phyloP scores from a whole-genome alignment of 2,888 invertebrate genomes.

The Cantharis rufa region DNA sequence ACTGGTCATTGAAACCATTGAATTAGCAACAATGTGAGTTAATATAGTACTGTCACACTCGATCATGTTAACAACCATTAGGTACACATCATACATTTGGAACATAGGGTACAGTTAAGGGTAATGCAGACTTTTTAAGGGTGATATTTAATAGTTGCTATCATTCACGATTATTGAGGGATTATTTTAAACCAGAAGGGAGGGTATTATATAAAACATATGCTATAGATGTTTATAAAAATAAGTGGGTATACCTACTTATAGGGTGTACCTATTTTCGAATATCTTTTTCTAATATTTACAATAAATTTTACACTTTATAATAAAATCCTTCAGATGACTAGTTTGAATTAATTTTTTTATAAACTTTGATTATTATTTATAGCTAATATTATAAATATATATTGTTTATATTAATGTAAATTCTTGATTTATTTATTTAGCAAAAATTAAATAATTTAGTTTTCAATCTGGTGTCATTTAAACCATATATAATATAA shows the following conservation, averaged over 20 bases:
- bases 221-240: conserved; percentile 6
- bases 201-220: conserved; percentile 16
- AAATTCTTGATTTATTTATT: not conserved
- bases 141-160: conserved; percentile 19
- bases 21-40: conserved; percentile 52
- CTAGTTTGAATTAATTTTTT: no score
- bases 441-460: not conserved
- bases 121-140: conserved; percentile 23
- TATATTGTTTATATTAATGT: no score
- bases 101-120: conserved; percentile 25
- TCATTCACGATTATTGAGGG: conserved; percentile 27
- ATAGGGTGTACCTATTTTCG: not conserved
- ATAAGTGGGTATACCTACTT: not conserved
- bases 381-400: no score
- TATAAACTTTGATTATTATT: no score
- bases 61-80: conserved; percentile 47
- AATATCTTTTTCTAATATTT: not conserved
- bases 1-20: conserved; percentile 40
- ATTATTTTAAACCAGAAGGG: conserved; percentile 20
- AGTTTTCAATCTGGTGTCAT: not conserved
- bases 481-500: conserved; percentile 1
- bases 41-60: conserved; percentile 53
- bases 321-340: no score
- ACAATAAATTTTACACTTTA: no score
- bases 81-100: conserved; percentile 23